phyloP scores from a whole-genome alignment of 2,797 vertebrate species.

The Sarcophilus harrisii region DNA sequence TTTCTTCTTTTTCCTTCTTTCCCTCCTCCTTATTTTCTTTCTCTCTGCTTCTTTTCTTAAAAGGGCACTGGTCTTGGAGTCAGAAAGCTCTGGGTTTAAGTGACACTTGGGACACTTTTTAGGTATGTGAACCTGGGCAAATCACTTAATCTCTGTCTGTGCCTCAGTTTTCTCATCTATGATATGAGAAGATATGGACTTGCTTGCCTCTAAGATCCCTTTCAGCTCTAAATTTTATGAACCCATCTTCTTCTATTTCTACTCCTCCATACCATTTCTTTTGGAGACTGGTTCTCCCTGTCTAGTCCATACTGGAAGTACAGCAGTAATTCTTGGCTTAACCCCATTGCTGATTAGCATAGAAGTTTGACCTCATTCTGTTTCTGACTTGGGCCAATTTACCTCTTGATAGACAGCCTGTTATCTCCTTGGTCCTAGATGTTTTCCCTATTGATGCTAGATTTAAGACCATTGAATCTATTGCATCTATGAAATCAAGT shows the following conservation, averaged over 20 bases:
- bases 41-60: background rate
- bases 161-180: background rate
- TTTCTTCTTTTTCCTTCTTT: background rate
- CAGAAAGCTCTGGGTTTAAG: background rate
- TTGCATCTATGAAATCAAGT: background rate
- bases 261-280: background rate
- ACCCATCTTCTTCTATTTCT: background rate
- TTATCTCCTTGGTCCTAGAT: background rate
- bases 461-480: background rate
- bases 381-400: background rate
- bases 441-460: background rate
- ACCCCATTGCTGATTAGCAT: background rate
- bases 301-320: background rate
- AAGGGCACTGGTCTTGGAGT: background rate
- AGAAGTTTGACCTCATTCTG: background rate
- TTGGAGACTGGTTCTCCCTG: background rate
- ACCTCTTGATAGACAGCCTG: background rate
- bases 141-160: background rate
- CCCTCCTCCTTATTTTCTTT: background rate
- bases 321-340: background rate
- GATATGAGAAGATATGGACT: background rate
- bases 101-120: background rate
- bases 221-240: background rate
- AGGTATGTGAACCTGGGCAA: background rate
- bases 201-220: background rate